A percentile compares a stretch with the other conserved stretches of the same genome.
phyloP scores from a whole-genome alignment of 1,140 invertebrate genomes.

The Phocides pigmalion region DNA sequence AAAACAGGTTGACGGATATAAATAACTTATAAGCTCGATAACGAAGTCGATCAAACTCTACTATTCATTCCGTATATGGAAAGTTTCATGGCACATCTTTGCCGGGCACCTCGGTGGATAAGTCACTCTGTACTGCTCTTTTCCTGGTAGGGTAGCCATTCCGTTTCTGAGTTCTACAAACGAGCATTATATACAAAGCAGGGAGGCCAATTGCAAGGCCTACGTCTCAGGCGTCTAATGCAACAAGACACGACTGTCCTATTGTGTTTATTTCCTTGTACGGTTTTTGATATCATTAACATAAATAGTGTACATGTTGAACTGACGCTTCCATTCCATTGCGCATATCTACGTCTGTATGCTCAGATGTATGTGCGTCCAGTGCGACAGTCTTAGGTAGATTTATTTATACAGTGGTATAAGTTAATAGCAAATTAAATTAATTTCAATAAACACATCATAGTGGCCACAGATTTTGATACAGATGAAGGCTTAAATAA shows the following conservation, averaged over 20 bases:
- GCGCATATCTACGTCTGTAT: conserved; percentile 19
- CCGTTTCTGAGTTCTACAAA: conserved; percentile 65
- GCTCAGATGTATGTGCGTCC: background rate
- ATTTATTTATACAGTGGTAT: too few species aligned
- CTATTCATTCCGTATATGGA: conserved; percentile 59
- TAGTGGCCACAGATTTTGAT: too few species aligned
- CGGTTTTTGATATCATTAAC: conserved; percentile 74
- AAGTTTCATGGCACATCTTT: conserved; percentile 53
- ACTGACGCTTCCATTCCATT: conserved; percentile 29
- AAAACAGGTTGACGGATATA: conserved; percentile 34
- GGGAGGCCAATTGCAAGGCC: conserved; percentile 65
- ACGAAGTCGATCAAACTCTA: conserved; percentile 63
- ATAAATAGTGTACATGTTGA: conserved; percentile 53
- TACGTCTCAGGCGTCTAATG: conserved; percentile 62
- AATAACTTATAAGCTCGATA: conserved; percentile 48
- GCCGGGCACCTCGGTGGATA: conserved; percentile 51
- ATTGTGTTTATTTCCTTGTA: conserved; percentile 76
- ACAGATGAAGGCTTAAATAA: too few species aligned
- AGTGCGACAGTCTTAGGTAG: background rate
- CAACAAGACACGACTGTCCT: conserved; percentile 69
- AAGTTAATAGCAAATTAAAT: too few species aligned
- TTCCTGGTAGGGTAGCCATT: conserved; percentile 56
- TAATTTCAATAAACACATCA: too few species aligned
- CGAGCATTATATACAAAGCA: conserved; percentile 74
- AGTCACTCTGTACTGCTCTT: conserved; percentile 48